Evolutionary conservation across 2,797 vertebrate genomes (phyloP).

Genomic region (Coracias cyanogaster): DNA sequence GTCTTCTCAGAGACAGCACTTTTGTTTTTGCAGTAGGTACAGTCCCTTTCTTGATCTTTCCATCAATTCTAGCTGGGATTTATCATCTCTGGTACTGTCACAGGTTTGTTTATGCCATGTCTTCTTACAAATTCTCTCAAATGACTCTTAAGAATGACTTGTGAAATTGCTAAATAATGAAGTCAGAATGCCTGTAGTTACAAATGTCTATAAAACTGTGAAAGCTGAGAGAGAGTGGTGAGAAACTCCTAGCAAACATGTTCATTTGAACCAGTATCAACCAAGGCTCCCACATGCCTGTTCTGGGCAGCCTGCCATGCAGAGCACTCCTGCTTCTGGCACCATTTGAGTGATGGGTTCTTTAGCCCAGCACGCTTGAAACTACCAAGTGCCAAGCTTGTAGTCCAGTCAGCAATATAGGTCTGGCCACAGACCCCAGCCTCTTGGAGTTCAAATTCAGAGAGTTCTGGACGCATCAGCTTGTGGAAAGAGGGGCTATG

Average conservation of each 20-base stretch:
- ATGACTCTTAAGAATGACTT: background rate
- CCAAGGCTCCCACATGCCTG: background rate
- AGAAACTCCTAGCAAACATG: background rate
- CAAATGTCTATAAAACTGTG: background rate
- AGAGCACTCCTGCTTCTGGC: background rate
- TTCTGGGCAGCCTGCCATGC: fast-evolving
- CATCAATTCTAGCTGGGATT: background rate
- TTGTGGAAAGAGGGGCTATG: background rate
- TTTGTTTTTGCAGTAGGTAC: background rate
- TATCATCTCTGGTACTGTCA: background rate
- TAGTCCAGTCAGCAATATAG: background rate
- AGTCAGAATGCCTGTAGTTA: background rate
- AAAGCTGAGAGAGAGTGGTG: background rate
- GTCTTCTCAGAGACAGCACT: background rate
- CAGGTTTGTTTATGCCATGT: background rate
- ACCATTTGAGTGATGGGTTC: background rate
- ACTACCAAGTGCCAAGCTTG: background rate
- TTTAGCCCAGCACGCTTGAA: background rate
- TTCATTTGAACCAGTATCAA: background rate
- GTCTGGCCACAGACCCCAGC: background rate
- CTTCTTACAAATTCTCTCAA: background rate
- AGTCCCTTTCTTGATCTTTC: background rate
- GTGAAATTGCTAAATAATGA: background rate
- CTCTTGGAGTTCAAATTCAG: background rate
- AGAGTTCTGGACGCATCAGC: background rate